phyloP scores from a whole-genome alignment of 2,888 invertebrate genomes.

The Ferdinandea cuprea region DNA sequence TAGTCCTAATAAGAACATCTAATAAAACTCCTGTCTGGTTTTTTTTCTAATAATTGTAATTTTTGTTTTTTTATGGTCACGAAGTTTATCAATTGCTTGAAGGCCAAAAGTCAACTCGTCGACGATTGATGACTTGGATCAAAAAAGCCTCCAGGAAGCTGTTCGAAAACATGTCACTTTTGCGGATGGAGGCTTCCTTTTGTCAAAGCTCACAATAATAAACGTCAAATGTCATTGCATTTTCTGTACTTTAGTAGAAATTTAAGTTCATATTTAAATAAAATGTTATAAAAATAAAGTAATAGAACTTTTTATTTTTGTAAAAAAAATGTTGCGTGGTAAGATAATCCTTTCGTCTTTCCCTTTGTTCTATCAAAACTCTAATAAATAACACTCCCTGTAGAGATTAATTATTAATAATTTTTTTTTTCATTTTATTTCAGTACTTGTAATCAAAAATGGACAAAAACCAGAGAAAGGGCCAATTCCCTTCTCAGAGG shows the following conservation, averaged over 20 bases:
- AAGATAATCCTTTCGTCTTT: too few relatives aligned
- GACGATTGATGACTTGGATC: constrained; percentile 38
- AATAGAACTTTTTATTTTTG: too few relatives aligned
- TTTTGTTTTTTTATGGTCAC: constrained; percentile 36
- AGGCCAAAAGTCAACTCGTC: constrained; percentile 1
- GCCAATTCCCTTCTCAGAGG: constrained; percentile 56
- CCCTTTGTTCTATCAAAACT: background rate
- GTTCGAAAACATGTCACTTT: constrained; percentile 44
- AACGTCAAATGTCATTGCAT: background rate
- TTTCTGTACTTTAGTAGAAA: background rate
- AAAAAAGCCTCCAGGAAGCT: constrained; percentile 23
- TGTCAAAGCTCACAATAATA: constrained; percentile 35
- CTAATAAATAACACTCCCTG: too few relatives aligned
- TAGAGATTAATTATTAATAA: too few relatives aligned
- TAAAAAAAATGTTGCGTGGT: too few relatives aligned
- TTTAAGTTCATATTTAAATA: background rate
- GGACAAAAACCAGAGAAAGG: constrained; percentile 37
- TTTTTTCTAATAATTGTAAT: background rate
- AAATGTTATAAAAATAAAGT: background rate
- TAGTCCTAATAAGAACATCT: background rate
- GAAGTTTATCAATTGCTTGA: constrained; percentile 55
- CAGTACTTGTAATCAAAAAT: constrained; percentile 60
- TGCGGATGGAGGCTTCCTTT: constrained; percentile 34
- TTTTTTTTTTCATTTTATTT: constrained; percentile 7
- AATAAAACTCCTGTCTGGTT: background rate